phyloP scores from a whole-genome alignment of 2,797 vertebrate genomes.

The Rhincodon typus region DNA sequence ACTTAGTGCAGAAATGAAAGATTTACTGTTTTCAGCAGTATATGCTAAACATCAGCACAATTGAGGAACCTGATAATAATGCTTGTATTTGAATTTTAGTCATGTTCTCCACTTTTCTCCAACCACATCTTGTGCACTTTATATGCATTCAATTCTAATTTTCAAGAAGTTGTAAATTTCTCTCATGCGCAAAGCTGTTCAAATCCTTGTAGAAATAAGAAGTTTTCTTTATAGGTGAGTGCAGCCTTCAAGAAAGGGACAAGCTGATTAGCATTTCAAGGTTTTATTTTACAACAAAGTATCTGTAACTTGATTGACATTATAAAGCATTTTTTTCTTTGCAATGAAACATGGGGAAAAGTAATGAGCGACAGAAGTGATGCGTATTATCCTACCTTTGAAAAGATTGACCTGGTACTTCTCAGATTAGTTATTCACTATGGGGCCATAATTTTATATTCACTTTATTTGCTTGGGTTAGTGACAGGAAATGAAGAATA shows the following conservation, averaged over 20 bases:
- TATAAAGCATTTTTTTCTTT: background rate
- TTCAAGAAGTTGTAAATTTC: background rate
- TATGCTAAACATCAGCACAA: background rate
- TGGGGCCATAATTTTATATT: background rate
- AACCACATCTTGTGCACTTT: background rate
- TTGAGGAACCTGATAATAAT: background rate
- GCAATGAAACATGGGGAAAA: background rate
- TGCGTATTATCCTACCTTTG: background rate
- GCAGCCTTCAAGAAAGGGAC: background rate
- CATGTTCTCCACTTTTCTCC: background rate
- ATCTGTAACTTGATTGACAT: background rate
- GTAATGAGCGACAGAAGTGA: background rate
- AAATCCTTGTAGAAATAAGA: background rate
- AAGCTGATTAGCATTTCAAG: background rate
- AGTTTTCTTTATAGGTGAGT: background rate
- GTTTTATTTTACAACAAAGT: background rate
- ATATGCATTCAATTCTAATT: background rate
- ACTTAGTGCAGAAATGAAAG: background rate
- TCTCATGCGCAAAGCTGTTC: background rate
- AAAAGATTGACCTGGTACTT: background rate
- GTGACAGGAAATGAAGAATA: background rate
- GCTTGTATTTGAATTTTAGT: background rate
- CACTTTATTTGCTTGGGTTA: background rate
- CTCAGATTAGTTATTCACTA: background rate
- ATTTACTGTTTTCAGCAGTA: background rate